Conservation (phyloP, 2,888 invertebrate genomes). For the Torymus auratus region DNA sequence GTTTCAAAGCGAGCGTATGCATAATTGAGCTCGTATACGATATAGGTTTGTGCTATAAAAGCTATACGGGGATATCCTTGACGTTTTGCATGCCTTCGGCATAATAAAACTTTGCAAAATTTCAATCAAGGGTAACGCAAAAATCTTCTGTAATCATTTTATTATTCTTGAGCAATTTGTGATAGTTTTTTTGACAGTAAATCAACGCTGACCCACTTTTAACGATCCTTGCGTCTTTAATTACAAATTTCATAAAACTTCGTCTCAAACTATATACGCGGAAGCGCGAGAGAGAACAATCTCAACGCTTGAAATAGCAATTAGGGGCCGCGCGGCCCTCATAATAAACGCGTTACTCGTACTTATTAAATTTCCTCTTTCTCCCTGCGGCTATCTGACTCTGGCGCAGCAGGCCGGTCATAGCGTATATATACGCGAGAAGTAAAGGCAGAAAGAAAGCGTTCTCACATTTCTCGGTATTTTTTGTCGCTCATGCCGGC, state of each 20-base stretch:
- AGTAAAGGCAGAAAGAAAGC: conserved; percentile 11
- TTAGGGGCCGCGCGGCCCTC: neutral
- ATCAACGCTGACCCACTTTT: no score
- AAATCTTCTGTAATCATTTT: no score
- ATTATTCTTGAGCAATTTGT: no score
- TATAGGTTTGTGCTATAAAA: conserved; percentile 5
- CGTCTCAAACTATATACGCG: no score
- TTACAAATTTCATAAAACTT: neutral
- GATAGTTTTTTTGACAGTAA: no score
- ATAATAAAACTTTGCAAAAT: no score
- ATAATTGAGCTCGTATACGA: conserved; percentile 12
- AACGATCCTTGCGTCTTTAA: no score
- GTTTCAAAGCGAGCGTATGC: conserved; percentile 20
- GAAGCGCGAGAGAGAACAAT: neutral
- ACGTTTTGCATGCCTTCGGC: neutral
- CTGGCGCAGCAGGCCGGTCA: no score
- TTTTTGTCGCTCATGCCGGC: conserved; percentile 40
- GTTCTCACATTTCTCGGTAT: conserved; percentile 44
- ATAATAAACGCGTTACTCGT: conserved; percentile 32
- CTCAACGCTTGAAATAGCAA: conserved; percentile 20
- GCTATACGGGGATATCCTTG: conserved; percentile 15
- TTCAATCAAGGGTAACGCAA: no score
- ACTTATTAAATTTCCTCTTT: conserved; percentile 19
- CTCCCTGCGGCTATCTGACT: neutral
- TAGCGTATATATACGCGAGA: neutral